Evolutionary conservation across 2,888 invertebrate genomes (phyloP), one percentile per base, ranked within the genome.

Genomic region (Megalurothrips usitatus): DNA sequence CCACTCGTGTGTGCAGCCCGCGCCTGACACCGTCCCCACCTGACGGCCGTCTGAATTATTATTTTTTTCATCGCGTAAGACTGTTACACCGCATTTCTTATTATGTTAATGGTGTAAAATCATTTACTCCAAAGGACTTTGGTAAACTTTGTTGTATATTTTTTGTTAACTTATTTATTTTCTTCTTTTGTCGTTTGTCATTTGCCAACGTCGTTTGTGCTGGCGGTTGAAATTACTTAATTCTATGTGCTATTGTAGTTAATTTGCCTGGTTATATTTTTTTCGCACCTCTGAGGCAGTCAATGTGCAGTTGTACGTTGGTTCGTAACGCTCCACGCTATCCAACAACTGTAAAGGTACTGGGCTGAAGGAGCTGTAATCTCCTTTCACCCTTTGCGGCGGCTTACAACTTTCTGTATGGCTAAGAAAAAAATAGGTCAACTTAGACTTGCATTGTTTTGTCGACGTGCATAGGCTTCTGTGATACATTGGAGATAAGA

Each of bases 191-290:
- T 75, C n/a, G n/a, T 75, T 75, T 75, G 68, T 26, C 23, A 12
- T 10, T n/a, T 75, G 68, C 12, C 68, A 75, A 26, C 12, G 11
- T 26, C 3, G 26, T 26, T 75, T 75, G 26, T 23, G 26, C 68
- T 75, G 68, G 68, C 68, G 26, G n/a, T 75, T 75, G 68, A 75
- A 75, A 75, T 75, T 26, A 26, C 23, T 75, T 75, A 75, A 75
- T 75, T 75, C 68, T 75, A 75, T 75, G 68, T 75, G 68, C 68
- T 75, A 75, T 75, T 75, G n/a, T 75, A 75, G 68, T 75, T 75
- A 75, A 75, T 75, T 75, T 12, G 11, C 68, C 26, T 23, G 68
- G 23, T 75, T 26, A 26, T 75, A 26, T 75, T 43, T 43, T 43
- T 43, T 43, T 6, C 34, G 6, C 68, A 75, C 68, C 26, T 75